phyloP scores from a whole-genome alignment of 2,113 vertebrate species.

The Eclectus roratus region DNA sequence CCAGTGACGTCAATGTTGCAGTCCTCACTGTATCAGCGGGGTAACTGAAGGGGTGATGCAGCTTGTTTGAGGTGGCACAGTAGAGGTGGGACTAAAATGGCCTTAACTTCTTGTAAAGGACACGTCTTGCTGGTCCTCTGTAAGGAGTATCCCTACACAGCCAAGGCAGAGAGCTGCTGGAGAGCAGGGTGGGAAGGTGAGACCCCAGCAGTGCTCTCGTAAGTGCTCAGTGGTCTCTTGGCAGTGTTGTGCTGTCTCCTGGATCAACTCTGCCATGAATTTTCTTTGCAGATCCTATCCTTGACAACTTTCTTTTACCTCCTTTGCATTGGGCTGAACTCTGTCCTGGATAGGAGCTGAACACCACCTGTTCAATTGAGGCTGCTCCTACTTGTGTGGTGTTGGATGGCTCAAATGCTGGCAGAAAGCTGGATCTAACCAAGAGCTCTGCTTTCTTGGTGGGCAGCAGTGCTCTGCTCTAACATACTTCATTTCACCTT shows the following conservation, averaged over 20 bases:
- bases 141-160: background rate
- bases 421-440: background rate
- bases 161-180: background rate
- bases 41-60: background rate
- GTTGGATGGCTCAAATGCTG: background rate
- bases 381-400: background rate
- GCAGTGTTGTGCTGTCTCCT: background rate
- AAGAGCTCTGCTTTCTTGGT: background rate
- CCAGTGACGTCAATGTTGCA: background rate
- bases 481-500: background rate
- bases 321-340: background rate
- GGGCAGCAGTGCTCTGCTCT: background rate
- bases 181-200: background rate
- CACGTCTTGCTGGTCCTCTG: background rate
- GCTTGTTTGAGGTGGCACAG: background rate
- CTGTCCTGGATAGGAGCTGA: background rate
- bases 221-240: background rate
- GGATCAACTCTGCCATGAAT: background rate
- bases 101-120: background rate
- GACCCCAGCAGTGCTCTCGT: background rate
- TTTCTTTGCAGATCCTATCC: background rate
- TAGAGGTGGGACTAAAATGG: background rate
- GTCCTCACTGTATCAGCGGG: background rate
- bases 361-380: background rate
- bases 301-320: background rate